Evolutionary conservation across 2,888 invertebrate genomes (phyloP).

Genomic region (Sepioteuthis lessoniana): DNA sequence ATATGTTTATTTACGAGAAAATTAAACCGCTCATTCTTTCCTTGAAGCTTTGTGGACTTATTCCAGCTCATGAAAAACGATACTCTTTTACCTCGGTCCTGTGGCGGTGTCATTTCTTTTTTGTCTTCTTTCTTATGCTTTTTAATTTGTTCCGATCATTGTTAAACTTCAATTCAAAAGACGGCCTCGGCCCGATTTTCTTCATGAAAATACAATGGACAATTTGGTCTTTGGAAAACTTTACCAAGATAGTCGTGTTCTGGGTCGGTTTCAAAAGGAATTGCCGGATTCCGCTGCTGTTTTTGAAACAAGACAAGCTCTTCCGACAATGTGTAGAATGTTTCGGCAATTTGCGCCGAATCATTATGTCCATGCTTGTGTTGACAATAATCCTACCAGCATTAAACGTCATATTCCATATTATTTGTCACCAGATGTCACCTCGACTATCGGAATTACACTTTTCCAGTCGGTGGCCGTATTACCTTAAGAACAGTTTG

Average conservation of each 20-base stretch:
- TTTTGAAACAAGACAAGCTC: neutral
- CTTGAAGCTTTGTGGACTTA: too few relatives aligned
- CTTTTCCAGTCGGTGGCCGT: neutral
- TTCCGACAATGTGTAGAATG: too few relatives aligned
- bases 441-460: neutral
- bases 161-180: too few relatives aligned
- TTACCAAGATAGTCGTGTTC: conserved; percentile 35
- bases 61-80: too few relatives aligned
- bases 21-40: too few relatives aligned
- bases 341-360: neutral
- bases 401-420: neutral
- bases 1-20: too few relatives aligned
- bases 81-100: too few relatives aligned
- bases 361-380: neutral
- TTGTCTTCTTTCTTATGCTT: too few relatives aligned
- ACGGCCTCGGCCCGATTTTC: neutral
- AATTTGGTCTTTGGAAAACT: conserved; percentile 50
- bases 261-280: neutral
- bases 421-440: neutral
- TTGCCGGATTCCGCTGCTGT: neutral
- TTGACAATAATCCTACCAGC: neutral
- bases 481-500: neutral
- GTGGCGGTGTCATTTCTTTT: too few relatives aligned
- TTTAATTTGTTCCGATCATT: too few relatives aligned
- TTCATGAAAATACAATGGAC: conserved; percentile 53